Evolutionary conservation across 2,888 invertebrate species (phyloP).

Genomic region (Parnassius mnemosyne): DNA sequence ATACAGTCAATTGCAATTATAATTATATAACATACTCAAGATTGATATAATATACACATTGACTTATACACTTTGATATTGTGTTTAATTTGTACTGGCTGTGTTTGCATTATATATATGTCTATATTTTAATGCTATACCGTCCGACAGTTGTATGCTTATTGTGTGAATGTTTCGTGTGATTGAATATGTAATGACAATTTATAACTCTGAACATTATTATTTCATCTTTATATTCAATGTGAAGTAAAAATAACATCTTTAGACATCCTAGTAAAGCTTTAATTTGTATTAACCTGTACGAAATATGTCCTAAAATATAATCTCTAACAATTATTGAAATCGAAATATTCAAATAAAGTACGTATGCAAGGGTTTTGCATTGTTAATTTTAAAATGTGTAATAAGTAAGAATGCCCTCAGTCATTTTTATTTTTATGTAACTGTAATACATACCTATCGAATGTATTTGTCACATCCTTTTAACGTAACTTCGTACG

Average conservation of each 20-base stretch:
- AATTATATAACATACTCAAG: not conserved
- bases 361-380: no score
- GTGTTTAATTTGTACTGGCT: conserved; percentile 28
- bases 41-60: conserved; percentile 24
- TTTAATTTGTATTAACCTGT: no score
- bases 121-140: conserved; percentile 40
- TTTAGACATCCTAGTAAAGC: conserved; percentile 9
- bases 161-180: conserved; percentile 29
- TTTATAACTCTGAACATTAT: conserved; percentile 4
- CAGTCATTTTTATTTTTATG: no score
- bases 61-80: not conserved
- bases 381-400: no score
- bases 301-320: no score
- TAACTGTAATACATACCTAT: no score
- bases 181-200: conserved; percentile 14
- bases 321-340: no score
- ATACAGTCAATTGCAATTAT: conserved; percentile 17
- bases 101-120: conserved; percentile 11
- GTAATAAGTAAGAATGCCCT: no score
- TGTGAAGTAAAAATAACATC: conserved; percentile 1
- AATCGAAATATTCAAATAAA: no score
- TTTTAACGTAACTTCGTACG: no score
- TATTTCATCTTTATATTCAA: conserved; percentile 1
- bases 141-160: conserved; percentile 45
- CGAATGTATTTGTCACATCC: no score